Percentiles rank a stretch among this genome's conserved stretches.
Conservation (phyloP, 2,888 invertebrate species). For the Eucriotettix oculatus region DNA sequence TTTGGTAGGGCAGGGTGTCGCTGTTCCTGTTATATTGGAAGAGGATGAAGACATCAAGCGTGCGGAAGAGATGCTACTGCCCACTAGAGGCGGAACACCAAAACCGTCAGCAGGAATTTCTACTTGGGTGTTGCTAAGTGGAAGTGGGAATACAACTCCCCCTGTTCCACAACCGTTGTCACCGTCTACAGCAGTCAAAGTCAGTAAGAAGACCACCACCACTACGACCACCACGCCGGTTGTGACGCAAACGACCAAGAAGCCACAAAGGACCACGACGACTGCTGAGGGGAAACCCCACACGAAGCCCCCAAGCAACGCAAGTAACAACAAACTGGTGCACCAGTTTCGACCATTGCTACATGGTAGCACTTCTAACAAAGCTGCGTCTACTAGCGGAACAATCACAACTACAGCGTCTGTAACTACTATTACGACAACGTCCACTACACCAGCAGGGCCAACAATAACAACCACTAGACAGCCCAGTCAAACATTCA, state of each 20-base stretch:
- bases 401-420: no score
- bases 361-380: not conserved
- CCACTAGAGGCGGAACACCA: slow-evolving; percentile 12
- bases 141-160: slow-evolving; percentile 16
- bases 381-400: no score
- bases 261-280: not conserved
- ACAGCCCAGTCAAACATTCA: not conserved
- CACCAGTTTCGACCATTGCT: not conserved
- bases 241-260: not conserved
- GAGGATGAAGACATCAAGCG: slow-evolving; percentile 22
- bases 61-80: not conserved
- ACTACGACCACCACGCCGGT: slow-evolving; percentile 14
- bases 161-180: not conserved
- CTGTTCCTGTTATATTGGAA: slow-evolving; percentile 45
- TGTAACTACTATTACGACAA: no score
- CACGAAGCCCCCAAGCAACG: not conserved
- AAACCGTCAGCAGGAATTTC: slow-evolving; percentile 37
- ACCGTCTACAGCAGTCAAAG: slow-evolving; percentile 11
- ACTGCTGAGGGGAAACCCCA: not conserved
- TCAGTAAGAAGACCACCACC: slow-evolving; percentile 22
- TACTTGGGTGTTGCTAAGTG: slow-evolving; percentile 58
- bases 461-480: slow-evolving; percentile 12
- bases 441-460: not conserved
- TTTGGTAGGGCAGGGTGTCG: slow-evolving; percentile 32
- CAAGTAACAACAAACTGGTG: not conserved